These are phyloP conservation scores for Dryocosmus kuriphilus DNA, from an alignment of 2,888 invertebrate genomes.

Conservation along the genomic window DNA sequence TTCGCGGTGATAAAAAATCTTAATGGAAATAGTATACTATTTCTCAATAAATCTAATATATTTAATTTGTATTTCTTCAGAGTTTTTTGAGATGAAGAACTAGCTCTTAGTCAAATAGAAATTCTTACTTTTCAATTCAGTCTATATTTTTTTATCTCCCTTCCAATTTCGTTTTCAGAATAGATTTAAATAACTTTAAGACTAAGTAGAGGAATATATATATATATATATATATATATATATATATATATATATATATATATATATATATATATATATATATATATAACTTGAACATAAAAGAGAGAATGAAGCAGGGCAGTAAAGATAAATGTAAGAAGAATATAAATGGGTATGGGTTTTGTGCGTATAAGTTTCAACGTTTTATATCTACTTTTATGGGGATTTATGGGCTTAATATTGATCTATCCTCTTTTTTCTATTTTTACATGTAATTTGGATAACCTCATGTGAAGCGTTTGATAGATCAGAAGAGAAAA, in stretches of 20 bases:
- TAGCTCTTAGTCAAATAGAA: background rate
- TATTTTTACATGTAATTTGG: too few relatives aligned
- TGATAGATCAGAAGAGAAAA: background rate
- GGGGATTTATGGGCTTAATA: background rate
- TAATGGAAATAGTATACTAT: background rate
- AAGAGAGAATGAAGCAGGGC: too few relatives aligned
- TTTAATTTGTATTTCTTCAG: background rate
- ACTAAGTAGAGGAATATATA: too few relatives aligned
- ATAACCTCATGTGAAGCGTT: background rate
- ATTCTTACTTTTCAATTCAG: slow-evolving; percentile 4
- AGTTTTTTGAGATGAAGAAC: slow-evolving; percentile 1
- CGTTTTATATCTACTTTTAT: slow-evolving; percentile 12
- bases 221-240: too few relatives aligned
- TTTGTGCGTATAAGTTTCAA: background rate
- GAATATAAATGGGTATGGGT: background rate
- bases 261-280: too few relatives aligned
- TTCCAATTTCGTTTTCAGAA: too few relatives aligned
- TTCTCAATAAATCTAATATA: slow-evolving; percentile 28
- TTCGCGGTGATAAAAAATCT: background rate
- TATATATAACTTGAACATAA: too few relatives aligned
- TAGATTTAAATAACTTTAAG: too few relatives aligned
- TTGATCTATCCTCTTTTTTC: too few relatives aligned
- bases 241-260: too few relatives aligned
- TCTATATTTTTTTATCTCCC: background rate
- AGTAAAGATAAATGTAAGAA: too few relatives aligned